Base-by-base conservation (phyloP, 2,888 invertebrate species). In the Torymus tubicola region DNA sequence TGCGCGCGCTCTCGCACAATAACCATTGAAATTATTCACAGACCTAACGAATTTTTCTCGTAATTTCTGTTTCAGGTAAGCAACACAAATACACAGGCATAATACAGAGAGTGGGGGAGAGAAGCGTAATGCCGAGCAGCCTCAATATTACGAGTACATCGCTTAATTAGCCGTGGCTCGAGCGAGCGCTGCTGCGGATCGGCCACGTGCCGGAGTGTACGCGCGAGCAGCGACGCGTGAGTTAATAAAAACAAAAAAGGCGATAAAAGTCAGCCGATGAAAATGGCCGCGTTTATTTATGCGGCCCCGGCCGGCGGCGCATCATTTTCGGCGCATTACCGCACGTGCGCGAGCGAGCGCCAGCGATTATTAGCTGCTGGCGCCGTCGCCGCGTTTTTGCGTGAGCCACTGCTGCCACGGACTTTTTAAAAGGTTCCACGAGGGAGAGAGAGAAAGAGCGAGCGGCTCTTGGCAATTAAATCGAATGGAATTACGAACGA, bases 401-500 rank as follows among this genome's bases (percentile, higher is more conserved):
- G 8, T 8, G 42, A 42, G 42, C 8, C 42, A 8, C 42, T 42
- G 42, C 8, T 8, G 42, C 42, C 42, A 42, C 8, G 42, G 8
- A 52, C 58, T 81, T 80, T 78, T 85, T 81, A 84, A 84, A 86
- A 85, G 83, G 84, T 74, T 83, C 12, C 58, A 16, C 10, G n/a
- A 75, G 79, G 78, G 75, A 80, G 73, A 72, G 79, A 14, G 1
- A 10, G 50, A 21, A 10, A 24, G 31, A n/a, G 83, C 82, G 83
- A 24, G 21, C 2, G 13, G 50, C 58, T 53, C 63, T 10, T 76
- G 86, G 86, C 86, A 87, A 89, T 89, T 88, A 87, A 89, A 88
- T 89, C 86, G 87, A 88, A 89, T 86, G 86, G 87, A 89, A 89
- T 89, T 89, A 89, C 87, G 84, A 85, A 86, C 87, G 87, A 87